phyloP scores from a whole-genome alignment of 2,888 invertebrate species.

The Stramonita haemastoma region DNA sequence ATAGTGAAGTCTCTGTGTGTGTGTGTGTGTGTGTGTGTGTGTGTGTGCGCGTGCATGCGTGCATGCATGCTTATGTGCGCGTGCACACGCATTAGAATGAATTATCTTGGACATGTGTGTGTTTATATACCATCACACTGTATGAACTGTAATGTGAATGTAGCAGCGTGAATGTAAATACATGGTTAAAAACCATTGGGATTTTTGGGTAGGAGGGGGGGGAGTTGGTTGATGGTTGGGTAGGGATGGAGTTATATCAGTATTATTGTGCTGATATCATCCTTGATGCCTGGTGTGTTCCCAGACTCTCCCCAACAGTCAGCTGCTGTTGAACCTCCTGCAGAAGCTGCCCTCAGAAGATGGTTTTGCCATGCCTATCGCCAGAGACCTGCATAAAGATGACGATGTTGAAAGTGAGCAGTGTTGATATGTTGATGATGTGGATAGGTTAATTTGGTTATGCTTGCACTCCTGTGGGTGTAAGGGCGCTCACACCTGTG shows the following conservation, averaged over 20 bases:
- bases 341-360: conserved; percentile 13
- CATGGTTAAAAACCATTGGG: too few relatives aligned
- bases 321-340: conserved; percentile 30
- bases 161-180: too few relatives aligned
- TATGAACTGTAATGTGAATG: too few relatives aligned
- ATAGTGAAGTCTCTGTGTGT: not conserved
- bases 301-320: conserved; percentile 27
- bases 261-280: not conserved
- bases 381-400: conserved; percentile 35
- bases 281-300: not conserved
- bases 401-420: conserved; percentile 6
- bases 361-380: not conserved
- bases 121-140: too few relatives aligned
- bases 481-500: too few relatives aligned
- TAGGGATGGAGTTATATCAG: too few relatives aligned
- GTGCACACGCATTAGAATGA: not conserved
- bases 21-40: not conserved
- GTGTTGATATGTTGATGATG: too few relatives aligned
- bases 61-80: not conserved
- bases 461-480: too few relatives aligned
- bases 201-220: not conserved
- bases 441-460: too few relatives aligned
- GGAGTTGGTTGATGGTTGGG: not conserved
- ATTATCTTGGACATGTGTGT: not conserved
- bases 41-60: not conserved